Conservation (phyloP, 2,797 vertebrate species). For the Hydrolagus colliei region DNA sequence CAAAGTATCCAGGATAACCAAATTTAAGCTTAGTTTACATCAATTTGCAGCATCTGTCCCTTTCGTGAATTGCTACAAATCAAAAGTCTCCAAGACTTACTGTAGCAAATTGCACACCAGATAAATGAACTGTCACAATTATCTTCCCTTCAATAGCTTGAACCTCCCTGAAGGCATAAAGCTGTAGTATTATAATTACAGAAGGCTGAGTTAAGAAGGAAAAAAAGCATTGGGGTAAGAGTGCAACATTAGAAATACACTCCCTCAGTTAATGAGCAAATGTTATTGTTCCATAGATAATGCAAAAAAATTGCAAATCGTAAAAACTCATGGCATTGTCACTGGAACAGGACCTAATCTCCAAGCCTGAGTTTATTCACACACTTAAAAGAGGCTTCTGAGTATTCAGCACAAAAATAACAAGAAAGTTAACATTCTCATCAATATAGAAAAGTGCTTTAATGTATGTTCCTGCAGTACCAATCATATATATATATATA, state of each 20-base stretch:
- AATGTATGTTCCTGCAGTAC: neutral
- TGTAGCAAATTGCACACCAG: neutral
- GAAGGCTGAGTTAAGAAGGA: slow-evolving; percentile 14
- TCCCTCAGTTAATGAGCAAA: slow-evolving; percentile 11
- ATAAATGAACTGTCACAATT: slow-evolving; percentile 18
- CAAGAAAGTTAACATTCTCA: neutral
- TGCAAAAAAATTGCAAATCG: slow-evolving; percentile 1
- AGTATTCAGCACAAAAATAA: neutral
- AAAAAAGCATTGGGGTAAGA: slow-evolving; percentile 9
- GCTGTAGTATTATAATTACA: slow-evolving; percentile 23
- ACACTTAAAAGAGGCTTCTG: too few species aligned
- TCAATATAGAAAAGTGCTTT: neutral
- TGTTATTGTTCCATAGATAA: slow-evolving; percentile 4
- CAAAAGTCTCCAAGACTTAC: slow-evolving; percentile 1
- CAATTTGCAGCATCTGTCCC: neutral
- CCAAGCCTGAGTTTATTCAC: neutral
- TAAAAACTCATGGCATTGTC: neutral
- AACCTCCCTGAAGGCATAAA: slow-evolving; percentile 13
- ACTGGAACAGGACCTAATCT: neutral
- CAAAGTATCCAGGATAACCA: slow-evolving; percentile 14
- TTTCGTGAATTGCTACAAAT: slow-evolving; percentile 1
- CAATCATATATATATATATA: neutral
- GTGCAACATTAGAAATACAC: neutral
- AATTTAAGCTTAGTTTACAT: neutral
- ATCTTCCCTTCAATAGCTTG: neutral